Conservation (phyloP, 2,797 vertebrate species). For the Graptemys geographica region DNA sequence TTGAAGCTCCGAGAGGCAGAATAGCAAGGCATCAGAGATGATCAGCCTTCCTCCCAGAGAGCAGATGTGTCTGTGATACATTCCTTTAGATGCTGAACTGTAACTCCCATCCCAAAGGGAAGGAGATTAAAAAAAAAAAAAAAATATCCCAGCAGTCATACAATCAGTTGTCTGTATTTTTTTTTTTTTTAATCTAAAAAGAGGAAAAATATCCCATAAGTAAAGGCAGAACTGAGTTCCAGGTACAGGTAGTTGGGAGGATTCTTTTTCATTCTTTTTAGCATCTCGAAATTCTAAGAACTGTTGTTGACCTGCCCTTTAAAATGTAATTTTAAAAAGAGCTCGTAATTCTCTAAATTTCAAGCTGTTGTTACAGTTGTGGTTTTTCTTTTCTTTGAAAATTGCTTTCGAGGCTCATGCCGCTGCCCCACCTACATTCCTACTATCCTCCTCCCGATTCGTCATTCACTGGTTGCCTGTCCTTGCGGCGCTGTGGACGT, state of each 20-base stretch:
- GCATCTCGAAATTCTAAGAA: conserved; percentile 55
- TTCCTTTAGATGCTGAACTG: conserved; percentile 68
- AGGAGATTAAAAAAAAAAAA: conserved; percentile 17
- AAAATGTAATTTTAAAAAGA: conserved; percentile 57
- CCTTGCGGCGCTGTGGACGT: conserved; percentile 78
- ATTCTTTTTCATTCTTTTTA: conserved; percentile 57
- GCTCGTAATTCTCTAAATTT: conserved; percentile 36
- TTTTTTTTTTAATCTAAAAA: conserved; percentile 53
- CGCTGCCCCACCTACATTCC: conserved; percentile 48
- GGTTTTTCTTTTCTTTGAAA: conserved; percentile 50
- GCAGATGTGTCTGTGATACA: conserved; percentile 31
- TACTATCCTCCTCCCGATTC: conserved; percentile 37
- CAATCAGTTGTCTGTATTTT: conserved; percentile 80
- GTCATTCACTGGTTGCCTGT: conserved; percentile 83
- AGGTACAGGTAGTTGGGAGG: conserved; percentile 42
- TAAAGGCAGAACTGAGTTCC: conserved; percentile 62
- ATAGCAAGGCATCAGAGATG: conserved; percentile 65
- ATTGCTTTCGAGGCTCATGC: conserved; percentile 42
- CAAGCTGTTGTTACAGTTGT: conserved; percentile 39
- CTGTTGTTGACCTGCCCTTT: conserved; percentile 50
- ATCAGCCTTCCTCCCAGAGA: conserved; percentile 55
- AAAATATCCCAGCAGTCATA: conserved; percentile 72
- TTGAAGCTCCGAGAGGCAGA: conserved; percentile 56
- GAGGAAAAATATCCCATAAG: neutral
- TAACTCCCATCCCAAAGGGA: conserved; percentile 48